Evolutionary conservation across 2,113 vertebrate genomes (phyloP).

Genomic region (Cyanistes caeruleus): DNA sequence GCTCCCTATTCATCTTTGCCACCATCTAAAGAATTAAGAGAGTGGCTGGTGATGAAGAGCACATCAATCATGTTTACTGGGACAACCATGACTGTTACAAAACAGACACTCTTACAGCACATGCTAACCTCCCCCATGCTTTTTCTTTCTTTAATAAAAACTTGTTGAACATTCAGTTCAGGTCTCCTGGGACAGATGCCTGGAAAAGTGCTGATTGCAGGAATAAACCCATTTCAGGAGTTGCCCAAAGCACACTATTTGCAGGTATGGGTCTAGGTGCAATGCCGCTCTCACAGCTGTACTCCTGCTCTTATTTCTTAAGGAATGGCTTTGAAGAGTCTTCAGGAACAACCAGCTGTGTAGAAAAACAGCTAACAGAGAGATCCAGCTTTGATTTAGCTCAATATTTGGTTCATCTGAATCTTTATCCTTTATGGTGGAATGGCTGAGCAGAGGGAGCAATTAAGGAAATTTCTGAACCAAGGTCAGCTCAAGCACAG

Average conservation of each 20-base stretch:
- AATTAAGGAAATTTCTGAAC: neutral
- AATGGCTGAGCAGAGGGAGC: neutral
- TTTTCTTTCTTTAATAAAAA: neutral
- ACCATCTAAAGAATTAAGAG: conserved; percentile 51
- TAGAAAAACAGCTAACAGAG: neutral
- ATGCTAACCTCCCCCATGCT: neutral
- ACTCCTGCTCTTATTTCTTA: neutral
- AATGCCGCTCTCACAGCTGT: neutral
- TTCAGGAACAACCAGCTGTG: neutral
- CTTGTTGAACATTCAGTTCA: neutral
- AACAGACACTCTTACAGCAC: conserved; percentile 57
- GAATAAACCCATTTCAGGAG: neutral
- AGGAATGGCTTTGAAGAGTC: neutral
- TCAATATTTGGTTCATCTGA: neutral
- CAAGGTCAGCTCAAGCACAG: neutral
- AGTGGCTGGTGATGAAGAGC: conserved; percentile 52
- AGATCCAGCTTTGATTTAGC: neutral
- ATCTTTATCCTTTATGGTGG: neutral
- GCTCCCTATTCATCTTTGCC: conserved; percentile 54
- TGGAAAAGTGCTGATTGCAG: neutral
- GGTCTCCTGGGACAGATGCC: neutral
- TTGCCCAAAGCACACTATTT: neutral
- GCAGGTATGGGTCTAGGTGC: neutral
- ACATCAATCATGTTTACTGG: conserved; percentile 68
- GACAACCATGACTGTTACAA: conserved; percentile 62